These are phyloP conservation scores for Ceryle rudis DNA, from an alignment of 2,797 vertebrate genomes.

Conservation along the genomic window DNA sequence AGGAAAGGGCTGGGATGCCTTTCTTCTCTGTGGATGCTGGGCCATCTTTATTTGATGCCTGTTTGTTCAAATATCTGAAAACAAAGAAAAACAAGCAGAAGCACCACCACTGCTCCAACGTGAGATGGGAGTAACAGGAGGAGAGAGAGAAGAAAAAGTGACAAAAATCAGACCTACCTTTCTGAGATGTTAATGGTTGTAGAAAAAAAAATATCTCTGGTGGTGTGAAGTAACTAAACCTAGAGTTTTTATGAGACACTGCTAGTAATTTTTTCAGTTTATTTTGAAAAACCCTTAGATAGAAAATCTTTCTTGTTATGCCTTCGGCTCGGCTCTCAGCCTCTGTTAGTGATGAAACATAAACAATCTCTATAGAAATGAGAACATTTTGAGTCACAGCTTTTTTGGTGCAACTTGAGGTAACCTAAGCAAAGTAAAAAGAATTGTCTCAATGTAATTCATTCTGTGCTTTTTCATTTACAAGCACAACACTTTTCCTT, in stretches of 20 bases:
- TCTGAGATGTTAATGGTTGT: neutral
- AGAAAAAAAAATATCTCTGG: neutral
- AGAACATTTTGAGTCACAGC: neutral
- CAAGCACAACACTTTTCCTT: constrained; percentile 29
- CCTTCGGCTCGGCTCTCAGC: neutral
- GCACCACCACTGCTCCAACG: neutral
- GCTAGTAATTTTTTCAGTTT: constrained; percentile 5
- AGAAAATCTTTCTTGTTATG: neutral
- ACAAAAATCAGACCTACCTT: neutral
- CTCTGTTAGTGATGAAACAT: neutral
- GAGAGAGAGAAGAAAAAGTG: neutral
- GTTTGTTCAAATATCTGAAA: neutral
- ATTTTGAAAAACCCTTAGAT: neutral
- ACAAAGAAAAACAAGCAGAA: neutral
- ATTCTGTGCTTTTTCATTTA: constrained; percentile 22
- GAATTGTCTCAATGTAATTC: neutral
- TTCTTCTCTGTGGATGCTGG: neutral
- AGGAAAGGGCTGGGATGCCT: neutral
- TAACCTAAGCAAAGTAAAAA: constrained; percentile 1
- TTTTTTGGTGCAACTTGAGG: neutral
- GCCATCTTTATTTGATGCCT: neutral
- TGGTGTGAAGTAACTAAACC: neutral
- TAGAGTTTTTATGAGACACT: neutral
- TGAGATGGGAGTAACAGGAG: neutral
- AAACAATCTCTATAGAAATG: neutral